A percentile compares a stretch with the other conserved stretches of the same genome.
Conservation (phyloP, 64 coral and sea anemone species). For the Dendronephthya gigantea region DNA sequence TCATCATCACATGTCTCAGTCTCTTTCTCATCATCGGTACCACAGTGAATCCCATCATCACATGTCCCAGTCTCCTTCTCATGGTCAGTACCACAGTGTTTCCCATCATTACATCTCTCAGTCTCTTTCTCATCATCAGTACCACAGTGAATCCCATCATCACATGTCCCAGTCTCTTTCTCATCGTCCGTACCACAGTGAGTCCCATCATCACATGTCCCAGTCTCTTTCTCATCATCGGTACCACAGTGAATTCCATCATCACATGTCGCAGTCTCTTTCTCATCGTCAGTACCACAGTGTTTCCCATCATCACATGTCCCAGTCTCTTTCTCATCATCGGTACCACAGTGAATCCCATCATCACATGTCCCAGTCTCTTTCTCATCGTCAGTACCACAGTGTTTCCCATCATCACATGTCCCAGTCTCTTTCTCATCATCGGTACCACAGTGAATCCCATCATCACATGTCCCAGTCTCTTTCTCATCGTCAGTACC, state of each 20-base stretch:
- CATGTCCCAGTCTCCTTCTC: background rate
- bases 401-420: conserved; percentile 7
- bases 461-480: no score
- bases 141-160: background rate
- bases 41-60: background rate
- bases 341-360: no score
- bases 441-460: background rate
- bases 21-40: background rate
- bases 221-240: no score
- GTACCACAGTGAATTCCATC: no score
- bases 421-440: background rate
- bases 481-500: no score
- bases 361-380: background rate
- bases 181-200: background rate
- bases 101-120: background rate
- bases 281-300: no score
- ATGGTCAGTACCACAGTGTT: background rate
- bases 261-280: no score
- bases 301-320: no score
- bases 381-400: background rate
- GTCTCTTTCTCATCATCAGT: background rate
- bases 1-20: background rate
- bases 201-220: background rate
- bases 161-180: background rate
- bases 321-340: no score